Evolutionary conservation across 2,888 invertebrate genomes (phyloP), one percentile per base, ranked within the genome.

Genomic region (Acanthoscelides obtectus): DNA sequence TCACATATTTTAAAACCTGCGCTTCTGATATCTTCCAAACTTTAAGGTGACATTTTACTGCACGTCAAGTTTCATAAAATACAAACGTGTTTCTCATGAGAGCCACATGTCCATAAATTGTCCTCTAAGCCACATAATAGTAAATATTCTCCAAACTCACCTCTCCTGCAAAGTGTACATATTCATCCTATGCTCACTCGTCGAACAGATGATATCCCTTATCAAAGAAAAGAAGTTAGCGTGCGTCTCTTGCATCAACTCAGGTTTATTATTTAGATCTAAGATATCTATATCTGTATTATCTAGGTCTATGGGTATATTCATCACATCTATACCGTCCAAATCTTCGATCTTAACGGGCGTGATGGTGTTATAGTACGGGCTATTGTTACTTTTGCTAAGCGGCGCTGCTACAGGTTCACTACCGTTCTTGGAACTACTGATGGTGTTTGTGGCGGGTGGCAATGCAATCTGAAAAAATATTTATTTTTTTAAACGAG

Each of bases 171-270:
- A 85, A 81, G 94, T 91, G 5, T 88, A 87, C 75, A 93, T 90
- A 22, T 93, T 92, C 85, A 96, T 94, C 67, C 96, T 89, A 81
- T 95, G 95, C 77, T 96, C 95, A 0, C 91, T 90, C 4, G 94
- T 91, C 0, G 95, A 94, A 70, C 94, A 94, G 80, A 98, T 94
- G 72, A 97, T 89, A 80, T 96, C 97, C 4, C 97, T 89, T 25
- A 98, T 89, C 66, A 98, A 86, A 0, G 96, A 94, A 84, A 98
- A 91, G 87, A 96, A 98, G 83, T 93, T 94, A 0, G 92, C 90
- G 78, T 94, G 94, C 0, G 94, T 94, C 69, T 94, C 94, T 84
- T 94, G 93, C 84, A 93, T 93, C 64, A 94, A 84, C 21, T 89
- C 88, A 5, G 87, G 81, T 82, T 87, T 84, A 80, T 82, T 86